Evolutionary conservation across 2,888 invertebrate genomes (phyloP), one percentile per base, ranked within the genome.

Genomic region (Drosophila robusta): DNA sequence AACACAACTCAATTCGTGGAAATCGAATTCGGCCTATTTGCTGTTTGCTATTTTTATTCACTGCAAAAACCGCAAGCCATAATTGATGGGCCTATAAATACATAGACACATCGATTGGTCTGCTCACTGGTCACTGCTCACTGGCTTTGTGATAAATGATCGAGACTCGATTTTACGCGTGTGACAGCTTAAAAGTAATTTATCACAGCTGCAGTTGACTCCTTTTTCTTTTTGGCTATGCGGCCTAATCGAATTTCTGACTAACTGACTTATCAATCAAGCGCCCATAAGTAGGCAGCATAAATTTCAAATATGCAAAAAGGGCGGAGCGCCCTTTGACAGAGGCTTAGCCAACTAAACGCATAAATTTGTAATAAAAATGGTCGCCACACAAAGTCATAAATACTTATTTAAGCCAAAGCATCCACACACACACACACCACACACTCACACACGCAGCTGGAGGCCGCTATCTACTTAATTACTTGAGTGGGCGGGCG

Each of bases 161-260:
- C 36, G 38, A 51, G 62, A 34, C 39, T 61, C 46, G 55, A 36
- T 54, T 69, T 70, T 51, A 50, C 45, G 55, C 54, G 58, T 87
- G 88, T 75, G 89, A 87, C 83, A 89, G 88, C 80, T 72, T 62
- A 64, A 89, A 81, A 89, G 76, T 76, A 75, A 84, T 84, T 85
- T 85, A 89, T 84, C 89, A 87, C 70, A 50, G 36, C 56, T 47
- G 42, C 36, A 61, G 22, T 70, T 49, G 55, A 22, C 50, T n/a
- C 22, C 8, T 34, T 47, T 66, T 39, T 47, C 62, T 42, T 44
- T 38, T 69, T 39, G 5, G 14, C 11, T 38, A 5, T 54, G 66
- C 29, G 44, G 58, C n/a, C 69, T 60, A 52, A 42, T 64, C 64
- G 46, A 50, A 55, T 62, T 34, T 42, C 26, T 38, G 58, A 41